Evolutionary conservation across 2,113 vertebrate species (phyloP).

Genomic region (Chlamydotis undulata): DNA sequence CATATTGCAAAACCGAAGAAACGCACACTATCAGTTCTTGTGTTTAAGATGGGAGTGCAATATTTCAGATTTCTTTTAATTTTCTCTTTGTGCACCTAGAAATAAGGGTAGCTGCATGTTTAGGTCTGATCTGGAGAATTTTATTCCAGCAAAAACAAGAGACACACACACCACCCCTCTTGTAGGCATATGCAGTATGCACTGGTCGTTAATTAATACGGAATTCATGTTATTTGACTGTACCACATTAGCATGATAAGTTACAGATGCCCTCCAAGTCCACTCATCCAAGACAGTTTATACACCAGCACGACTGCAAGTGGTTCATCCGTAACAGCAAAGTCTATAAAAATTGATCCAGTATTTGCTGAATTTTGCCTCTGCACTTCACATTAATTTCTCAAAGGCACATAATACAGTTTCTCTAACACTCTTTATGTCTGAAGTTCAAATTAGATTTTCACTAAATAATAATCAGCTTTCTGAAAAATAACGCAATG

Average conservation of each 20-base stretch:
- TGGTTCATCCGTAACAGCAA: neutral
- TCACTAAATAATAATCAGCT: constrained; percentile 19
- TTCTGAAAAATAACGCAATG: constrained; percentile 20
- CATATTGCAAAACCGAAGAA: neutral
- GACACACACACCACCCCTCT: fast-evolving
- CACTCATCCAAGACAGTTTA: neutral
- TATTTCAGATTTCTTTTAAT: neutral
- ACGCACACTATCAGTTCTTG: neutral
- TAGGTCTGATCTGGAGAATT: neutral
- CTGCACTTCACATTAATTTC: constrained; percentile 28
- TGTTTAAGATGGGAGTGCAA: neutral
- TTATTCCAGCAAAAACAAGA: neutral
- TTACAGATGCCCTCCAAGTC: neutral
- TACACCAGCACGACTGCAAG: constrained; percentile 2
- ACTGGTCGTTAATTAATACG: neutral
- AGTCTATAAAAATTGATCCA: constrained; percentile 45
- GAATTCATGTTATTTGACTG: neutral
- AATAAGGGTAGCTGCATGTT: neutral
- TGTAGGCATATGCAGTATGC: neutral
- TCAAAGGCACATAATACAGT: neutral
- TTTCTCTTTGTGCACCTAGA: neutral
- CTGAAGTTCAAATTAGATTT: constrained; percentile 11
- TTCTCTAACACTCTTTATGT: neutral
- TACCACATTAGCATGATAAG: neutral
- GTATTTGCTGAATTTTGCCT: constrained; percentile 35